Evolutionary conservation across 2,797 vertebrate species (phyloP).

Genomic region (Sternarchorhynchus goeldii): DNA sequence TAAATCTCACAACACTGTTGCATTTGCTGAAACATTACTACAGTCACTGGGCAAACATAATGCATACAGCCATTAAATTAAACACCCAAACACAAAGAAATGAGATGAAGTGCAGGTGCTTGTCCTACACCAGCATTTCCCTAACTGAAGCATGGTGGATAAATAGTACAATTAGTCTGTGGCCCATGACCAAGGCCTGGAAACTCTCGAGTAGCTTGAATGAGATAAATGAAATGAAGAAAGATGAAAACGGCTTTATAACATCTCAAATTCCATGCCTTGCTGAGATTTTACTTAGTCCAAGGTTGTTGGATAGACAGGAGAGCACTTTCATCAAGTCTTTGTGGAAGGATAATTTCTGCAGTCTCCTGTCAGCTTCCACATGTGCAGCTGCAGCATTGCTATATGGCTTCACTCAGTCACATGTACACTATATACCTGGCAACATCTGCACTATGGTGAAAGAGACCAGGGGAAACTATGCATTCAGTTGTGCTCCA

Average conservation of each 20-base stretch:
- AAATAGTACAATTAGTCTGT: constrained; percentile 66
- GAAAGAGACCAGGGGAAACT: not conserved
- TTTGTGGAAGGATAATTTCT: constrained; percentile 39
- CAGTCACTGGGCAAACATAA: constrained; percentile 39
- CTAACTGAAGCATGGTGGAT: constrained; percentile 48
- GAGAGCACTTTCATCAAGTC: constrained; percentile 21
- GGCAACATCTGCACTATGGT: not conserved
- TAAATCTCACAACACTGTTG: constrained; percentile 61
- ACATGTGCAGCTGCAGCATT: constrained; percentile 9
- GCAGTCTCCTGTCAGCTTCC: constrained; percentile 53
- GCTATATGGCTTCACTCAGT: not conserved
- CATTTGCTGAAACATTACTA: constrained; percentile 65
- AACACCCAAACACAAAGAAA: constrained; percentile 62
- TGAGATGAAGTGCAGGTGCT: constrained; percentile 60
- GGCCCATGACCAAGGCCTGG: constrained; percentile 48
- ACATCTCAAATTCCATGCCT: constrained; percentile 63
- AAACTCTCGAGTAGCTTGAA: constrained; percentile 20
- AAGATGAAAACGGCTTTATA: constrained; percentile 67
- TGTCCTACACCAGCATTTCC: constrained; percentile 49
- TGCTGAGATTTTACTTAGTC: constrained; percentile 59
- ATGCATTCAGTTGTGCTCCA: not conserved
- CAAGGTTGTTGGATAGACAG: constrained; percentile 57
- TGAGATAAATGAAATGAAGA: constrained; percentile 54
- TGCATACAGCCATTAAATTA: constrained; percentile 52
- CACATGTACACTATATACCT: not conserved